Evolutionary conservation across 2,113 vertebrate genomes (phyloP), one percentile per base, ranked within the genome.

Genomic region (Pica pica): DNA sequence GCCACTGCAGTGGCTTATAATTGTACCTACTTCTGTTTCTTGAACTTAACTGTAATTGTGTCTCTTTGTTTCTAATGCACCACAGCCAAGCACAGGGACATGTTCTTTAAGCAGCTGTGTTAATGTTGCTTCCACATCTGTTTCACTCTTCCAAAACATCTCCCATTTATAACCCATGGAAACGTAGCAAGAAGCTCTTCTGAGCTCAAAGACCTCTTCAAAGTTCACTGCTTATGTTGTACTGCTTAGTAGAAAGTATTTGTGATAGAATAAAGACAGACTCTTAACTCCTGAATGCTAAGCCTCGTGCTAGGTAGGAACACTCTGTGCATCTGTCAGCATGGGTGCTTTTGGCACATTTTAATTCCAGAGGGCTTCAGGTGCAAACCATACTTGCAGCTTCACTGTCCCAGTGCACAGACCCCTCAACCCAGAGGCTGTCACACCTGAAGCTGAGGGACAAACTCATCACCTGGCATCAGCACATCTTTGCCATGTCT

Each of bases 51-150:
- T 57, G 55, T 65, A 96, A 84, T 55, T 67, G 55, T 74, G 50
- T n/a, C 24, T 47, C 79, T 91, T 90, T 93, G 55, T 55, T 95
- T 69, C 57, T 61, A 61, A 80, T 35, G 57, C 71, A 73, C 50
- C 77, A 60, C 49, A 93, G 67, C 69, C 82, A 73, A 79, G 33
- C 88, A 90, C 37, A 88, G 11, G 71, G 85, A 52, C 47, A 16
- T 2, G 1, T 75, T 64, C 88, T 94, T 63, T 70, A 50, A 77
- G 59, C 71, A 88, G 80, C 91, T 94, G 92, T 77, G 81, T 89
- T 89, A 75, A 63, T 20, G 42, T 5, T 67, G 50, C 46, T 90
- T 77, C 80, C 79, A 85, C 68, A 21, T 53, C 76, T 44, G 26
- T 64, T 80, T 39, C 16, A 6, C 27, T 90, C 50, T 77, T 76